Conservation (phyloP, 2,113 vertebrate species). For the Agapornis roseicollis region DNA sequence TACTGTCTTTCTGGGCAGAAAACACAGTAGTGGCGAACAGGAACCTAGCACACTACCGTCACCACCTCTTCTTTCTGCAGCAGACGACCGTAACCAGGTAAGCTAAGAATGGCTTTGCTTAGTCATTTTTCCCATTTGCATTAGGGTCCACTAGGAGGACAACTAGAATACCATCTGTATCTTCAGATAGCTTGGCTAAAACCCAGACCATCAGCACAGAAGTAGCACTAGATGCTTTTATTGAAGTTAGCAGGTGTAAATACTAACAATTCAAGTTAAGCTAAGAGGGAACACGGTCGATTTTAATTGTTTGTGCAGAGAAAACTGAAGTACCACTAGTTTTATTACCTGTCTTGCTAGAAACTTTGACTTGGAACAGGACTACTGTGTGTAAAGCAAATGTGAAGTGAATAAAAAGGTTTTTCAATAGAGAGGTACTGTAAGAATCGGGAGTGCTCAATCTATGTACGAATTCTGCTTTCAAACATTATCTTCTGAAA, state of each 20-base stretch:
- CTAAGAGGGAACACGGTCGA: background rate
- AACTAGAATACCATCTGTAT: background rate
- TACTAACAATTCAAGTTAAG: background rate
- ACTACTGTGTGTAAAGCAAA: background rate
- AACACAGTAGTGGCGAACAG: conserved; percentile 96
- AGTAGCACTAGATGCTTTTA: background rate
- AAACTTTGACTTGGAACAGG: background rate
- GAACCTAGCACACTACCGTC: conserved; percentile 90
- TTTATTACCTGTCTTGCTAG: background rate
- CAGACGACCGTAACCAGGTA: conserved; percentile 91
- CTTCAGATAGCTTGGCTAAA: background rate
- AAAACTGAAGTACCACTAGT: background rate
- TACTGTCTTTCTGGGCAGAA: conserved; percentile 71
- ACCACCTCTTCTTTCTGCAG: conserved; percentile 85
- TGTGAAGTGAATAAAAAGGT: background rate
- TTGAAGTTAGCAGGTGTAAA: background rate
- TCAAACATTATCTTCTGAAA: background rate
- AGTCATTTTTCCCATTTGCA: background rate
- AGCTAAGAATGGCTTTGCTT: background rate
- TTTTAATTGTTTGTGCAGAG: background rate
- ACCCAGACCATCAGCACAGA: background rate
- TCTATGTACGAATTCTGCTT: background rate
- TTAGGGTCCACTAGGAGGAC: background rate
- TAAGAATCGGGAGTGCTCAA: background rate
- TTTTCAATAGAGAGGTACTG: rapidly evolving